phyloP scores from a whole-genome alignment of 2,888 invertebrate species.

The Hetaerina titia region DNA sequence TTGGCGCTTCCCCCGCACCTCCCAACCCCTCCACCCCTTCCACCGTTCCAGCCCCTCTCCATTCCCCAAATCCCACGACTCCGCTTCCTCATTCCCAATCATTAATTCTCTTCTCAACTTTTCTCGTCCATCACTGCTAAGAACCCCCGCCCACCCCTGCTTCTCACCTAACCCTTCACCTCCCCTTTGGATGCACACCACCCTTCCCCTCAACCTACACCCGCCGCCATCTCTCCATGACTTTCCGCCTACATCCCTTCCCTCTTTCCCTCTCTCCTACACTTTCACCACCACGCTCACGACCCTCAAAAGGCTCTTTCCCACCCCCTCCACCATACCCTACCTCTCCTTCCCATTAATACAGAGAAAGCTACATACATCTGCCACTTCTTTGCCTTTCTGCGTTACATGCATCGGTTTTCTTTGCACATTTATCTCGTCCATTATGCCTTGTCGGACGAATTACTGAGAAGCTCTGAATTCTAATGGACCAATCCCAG shows the following conservation, averaged over 20 bases:
- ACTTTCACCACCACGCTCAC: neutral
- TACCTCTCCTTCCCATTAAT: too few relatives aligned
- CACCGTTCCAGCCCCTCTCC: neutral
- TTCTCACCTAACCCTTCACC: neutral
- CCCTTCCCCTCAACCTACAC: neutral
- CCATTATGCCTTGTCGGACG: too few relatives aligned
- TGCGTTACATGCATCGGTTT: too few relatives aligned
- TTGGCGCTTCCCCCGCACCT: neutral
- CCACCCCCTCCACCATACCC: too few relatives aligned
- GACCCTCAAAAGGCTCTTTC: too few relatives aligned
- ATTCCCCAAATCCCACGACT: neutral
- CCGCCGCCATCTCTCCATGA: neutral
- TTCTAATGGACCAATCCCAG: too few relatives aligned
- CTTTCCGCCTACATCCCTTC: neutral
- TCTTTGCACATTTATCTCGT: too few relatives aligned
- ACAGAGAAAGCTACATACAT: too few relatives aligned
- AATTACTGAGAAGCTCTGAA: too few relatives aligned
- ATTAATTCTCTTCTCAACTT: conserved; percentile 44
- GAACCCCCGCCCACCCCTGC: neutral
- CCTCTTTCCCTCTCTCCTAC: neutral
- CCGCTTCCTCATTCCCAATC: neutral
- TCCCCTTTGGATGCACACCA: neutral
- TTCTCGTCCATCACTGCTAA: neutral
- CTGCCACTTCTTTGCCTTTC: too few relatives aligned
- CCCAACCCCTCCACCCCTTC: too few relatives aligned